These are phyloP conservation scores for Prorops nasuta DNA, from an alignment of 1,140 invertebrate genomes.

Conservation along the genomic window DNA sequence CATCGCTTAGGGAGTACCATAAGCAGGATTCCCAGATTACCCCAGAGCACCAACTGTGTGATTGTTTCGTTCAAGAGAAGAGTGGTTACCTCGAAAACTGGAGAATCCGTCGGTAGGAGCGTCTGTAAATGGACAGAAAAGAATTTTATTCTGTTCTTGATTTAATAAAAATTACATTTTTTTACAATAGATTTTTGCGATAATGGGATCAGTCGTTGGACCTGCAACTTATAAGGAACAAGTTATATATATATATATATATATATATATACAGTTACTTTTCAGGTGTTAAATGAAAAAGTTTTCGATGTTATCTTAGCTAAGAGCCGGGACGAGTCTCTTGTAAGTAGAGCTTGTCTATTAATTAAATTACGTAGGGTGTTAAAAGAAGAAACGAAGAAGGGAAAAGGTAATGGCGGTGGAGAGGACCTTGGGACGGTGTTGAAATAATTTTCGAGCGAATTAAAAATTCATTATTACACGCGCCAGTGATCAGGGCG, in stretches of 20 bases:
- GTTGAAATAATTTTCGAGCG: constrained; percentile 17
- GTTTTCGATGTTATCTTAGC: no score
- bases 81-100: constrained; percentile 53
- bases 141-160: no score
- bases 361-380: constrained; percentile 20
- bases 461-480: constrained; percentile 49
- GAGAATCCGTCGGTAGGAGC: constrained; percentile 48
- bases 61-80: constrained; percentile 52
- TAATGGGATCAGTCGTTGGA: no score
- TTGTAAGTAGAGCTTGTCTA: no score
- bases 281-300: no score
- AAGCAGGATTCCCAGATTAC: constrained; percentile 48
- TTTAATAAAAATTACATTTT: no score
- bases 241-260: no score
- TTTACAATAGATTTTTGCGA: no score
- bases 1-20: constrained; percentile 54
- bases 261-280: no score
- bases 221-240: no score
- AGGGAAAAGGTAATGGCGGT: not conserved
- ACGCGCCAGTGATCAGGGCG: constrained; percentile 36
- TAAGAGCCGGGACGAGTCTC: no score
- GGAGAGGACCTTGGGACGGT: constrained; percentile 7
- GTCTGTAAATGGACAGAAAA: constrained; percentile 33
- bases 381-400: constrained; percentile 14
- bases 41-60: constrained; percentile 50